phyloP scores from a whole-genome alignment of 2,797 vertebrate species.

The Labroides dimidiatus region DNA sequence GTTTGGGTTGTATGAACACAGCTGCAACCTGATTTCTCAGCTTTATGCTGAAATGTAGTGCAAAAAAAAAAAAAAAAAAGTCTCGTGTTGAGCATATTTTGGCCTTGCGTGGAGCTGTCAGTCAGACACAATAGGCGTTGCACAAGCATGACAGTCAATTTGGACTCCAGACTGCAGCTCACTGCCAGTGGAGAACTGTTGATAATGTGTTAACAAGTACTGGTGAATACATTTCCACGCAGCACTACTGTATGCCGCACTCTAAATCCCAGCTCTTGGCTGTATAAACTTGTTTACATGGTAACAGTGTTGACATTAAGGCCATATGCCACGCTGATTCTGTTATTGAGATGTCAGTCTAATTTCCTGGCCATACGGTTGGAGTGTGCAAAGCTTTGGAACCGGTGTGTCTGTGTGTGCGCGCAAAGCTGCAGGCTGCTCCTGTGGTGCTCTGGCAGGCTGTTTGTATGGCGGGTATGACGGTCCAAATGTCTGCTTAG shows the following conservation, averaged over 20 bases:
- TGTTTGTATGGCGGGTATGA: conserved; percentile 49
- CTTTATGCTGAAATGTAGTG: conserved; percentile 1
- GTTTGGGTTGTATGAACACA: conserved; percentile 53
- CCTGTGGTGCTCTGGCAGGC: conserved; percentile 70
- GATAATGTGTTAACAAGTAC: conserved; percentile 30
- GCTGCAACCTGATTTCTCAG: conserved; percentile 53
- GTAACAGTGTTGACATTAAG: conserved; percentile 68
- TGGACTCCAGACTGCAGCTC: conserved; percentile 27
- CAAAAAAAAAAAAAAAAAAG: conserved; percentile 5
- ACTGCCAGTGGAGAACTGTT: conserved; percentile 37
- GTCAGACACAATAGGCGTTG: conserved; percentile 16
- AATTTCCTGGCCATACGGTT: conserved; percentile 81
- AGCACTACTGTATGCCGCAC: conserved; percentile 4
- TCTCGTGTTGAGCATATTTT: conserved; percentile 11
- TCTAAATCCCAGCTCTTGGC: conserved; percentile 6
- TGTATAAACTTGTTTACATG: conserved; percentile 68
- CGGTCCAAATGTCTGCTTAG: conserved; percentile 72
- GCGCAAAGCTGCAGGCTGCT: conserved; percentile 59
- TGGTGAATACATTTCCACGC: conserved; percentile 28
- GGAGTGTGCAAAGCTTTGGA: conserved; percentile 63
- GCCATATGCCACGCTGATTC: conserved; percentile 74
- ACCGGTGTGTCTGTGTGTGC: conserved; percentile 26
- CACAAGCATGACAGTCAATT: conserved; percentile 13
- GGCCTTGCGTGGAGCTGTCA: conserved; percentile 16
- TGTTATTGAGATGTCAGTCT: conserved; percentile 83